phyloP scores from a whole-genome alignment of 1,140 invertebrate species.

The Eueides isabella region DNA sequence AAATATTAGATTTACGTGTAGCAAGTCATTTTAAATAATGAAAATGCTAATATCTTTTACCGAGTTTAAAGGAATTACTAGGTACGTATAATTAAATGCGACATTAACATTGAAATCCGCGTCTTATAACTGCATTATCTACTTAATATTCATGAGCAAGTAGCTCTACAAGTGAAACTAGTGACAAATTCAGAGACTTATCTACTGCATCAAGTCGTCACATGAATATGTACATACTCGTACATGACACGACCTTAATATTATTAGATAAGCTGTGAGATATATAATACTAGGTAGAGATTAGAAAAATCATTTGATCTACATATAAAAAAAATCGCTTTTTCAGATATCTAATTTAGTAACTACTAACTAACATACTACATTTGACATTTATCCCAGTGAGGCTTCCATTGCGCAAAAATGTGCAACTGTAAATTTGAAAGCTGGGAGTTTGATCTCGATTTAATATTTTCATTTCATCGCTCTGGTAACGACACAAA shows the following conservation, averaged over 20 bases:
- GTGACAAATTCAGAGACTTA: constrained; percentile 69
- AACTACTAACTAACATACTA: too few species aligned
- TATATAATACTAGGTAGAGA: constrained; percentile 24
- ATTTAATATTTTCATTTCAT: too few species aligned
- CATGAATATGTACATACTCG: constrained; percentile 73
- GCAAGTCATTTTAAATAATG: not conserved
- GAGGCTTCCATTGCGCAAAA: too few species aligned
- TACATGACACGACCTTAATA: constrained; percentile 45
- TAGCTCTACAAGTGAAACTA: constrained; percentile 66
- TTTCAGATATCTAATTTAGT: too few species aligned
- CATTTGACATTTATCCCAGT: too few species aligned
- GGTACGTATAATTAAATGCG: constrained; percentile 55
- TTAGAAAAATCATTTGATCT: constrained; percentile 19
- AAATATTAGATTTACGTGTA: too few species aligned
- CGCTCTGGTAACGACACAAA: too few species aligned
- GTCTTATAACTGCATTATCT: constrained; percentile 76
- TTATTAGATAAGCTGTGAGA: constrained; percentile 57
- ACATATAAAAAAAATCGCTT: too few species aligned
- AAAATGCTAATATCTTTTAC: not conserved
- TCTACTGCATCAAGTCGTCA: constrained; percentile 57
- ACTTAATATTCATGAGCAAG: constrained; percentile 73
- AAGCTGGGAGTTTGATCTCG: too few species aligned
- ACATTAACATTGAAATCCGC: constrained; percentile 56
- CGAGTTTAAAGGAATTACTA: constrained; percentile 26
- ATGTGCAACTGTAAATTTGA: too few species aligned